These are phyloP conservation scores for Ptilonorhynchus violaceus DNA, from an alignment of 2,113 vertebrate species.

Conservation along the genomic window DNA sequence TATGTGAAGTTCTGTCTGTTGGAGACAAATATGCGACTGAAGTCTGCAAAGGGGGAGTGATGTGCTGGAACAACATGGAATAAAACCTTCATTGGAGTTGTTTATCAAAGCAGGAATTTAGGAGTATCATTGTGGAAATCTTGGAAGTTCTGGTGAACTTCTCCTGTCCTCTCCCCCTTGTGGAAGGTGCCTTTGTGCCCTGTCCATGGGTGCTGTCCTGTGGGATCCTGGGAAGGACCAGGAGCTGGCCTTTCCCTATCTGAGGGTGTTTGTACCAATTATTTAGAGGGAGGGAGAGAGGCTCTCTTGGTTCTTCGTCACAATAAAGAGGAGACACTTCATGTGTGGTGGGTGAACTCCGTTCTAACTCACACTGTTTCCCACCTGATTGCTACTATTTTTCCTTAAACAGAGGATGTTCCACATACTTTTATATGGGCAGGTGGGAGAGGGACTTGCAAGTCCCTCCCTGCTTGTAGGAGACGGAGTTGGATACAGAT, in stretches of 20 bases:
- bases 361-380: neutral
- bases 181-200: fast-evolving
- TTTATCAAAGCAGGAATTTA: neutral
- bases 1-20: neutral
- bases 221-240: neutral
- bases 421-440: fast-evolving
- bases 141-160: neutral
- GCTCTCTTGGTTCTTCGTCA: neutral
- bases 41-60: neutral
- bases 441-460: neutral
- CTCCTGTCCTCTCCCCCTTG: neutral
- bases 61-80: neutral
- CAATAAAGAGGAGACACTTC: neutral
- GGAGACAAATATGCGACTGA: neutral
- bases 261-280: neutral
- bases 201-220: fast-evolving
- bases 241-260: neutral
- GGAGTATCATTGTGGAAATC: neutral
- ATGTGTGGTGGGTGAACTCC: neutral
- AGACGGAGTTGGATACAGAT: neutral
- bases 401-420: neutral
- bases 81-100: neutral
- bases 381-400: neutral
- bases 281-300: neutral
- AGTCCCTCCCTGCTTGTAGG: neutral